These are phyloP conservation scores for Acleris literana DNA, from an alignment of 2,888 invertebrate genomes.

Conservation along the genomic window DNA sequence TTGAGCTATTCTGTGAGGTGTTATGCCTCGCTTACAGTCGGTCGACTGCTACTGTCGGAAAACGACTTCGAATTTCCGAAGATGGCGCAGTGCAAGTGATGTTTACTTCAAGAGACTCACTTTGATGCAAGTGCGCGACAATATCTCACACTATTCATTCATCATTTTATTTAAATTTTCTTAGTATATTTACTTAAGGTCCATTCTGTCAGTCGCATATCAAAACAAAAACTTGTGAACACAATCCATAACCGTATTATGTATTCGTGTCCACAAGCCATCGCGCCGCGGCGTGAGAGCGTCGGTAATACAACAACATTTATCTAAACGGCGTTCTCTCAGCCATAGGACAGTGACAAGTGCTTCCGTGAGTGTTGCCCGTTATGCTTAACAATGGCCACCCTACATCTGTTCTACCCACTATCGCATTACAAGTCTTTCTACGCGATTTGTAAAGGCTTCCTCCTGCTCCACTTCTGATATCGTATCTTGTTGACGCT, in stretches of 20 bases:
- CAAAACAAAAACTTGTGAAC: not conserved
- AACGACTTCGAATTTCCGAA: not conserved
- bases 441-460: constrained; percentile 74
- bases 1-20: not conserved
- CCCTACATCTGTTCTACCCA: constrained; percentile 64
- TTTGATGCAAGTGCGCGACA: no score
- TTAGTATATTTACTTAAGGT: no score
- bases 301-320: constrained; percentile 62
- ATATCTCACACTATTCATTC: no score
- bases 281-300: constrained; percentile 42
- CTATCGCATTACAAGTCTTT: constrained; percentile 69
- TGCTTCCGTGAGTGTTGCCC: constrained; percentile 75
- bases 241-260: constrained; percentile 3
- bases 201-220: not conserved
- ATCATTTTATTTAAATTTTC: no score
- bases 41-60: not conserved
- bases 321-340: constrained; percentile 60
- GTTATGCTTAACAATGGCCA: constrained; percentile 71
- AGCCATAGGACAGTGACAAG: constrained; percentile 71
- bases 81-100: no score
- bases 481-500: constrained; percentile 62
- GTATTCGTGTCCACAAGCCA: constrained; percentile 45
- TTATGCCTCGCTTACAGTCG: not conserved
- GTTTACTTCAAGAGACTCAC: no score
- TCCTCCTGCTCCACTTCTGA: constrained; percentile 65